Percentiles rank a stretch among this genome's conserved stretches.
Conservation (phyloP, 2,797 vertebrate species). For the Poecilia wingei region DNA sequence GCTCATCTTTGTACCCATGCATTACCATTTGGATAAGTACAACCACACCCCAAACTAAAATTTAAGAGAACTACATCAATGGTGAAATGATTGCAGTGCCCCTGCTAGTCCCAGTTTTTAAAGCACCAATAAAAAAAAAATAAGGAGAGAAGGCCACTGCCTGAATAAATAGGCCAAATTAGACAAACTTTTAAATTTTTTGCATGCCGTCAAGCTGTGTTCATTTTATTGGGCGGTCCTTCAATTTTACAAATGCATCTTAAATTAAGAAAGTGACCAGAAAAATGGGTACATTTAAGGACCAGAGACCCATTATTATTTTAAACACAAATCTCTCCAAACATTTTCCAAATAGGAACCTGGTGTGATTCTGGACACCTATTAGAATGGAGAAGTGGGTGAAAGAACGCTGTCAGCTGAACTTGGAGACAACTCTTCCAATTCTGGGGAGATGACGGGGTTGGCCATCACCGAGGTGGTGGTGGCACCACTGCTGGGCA, state of each 20-base stretch:
- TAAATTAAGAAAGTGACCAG: constrained; percentile 7
- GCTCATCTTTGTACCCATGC: not conserved
- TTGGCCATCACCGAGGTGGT: constrained; percentile 79
- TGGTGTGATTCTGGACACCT: constrained; percentile 12
- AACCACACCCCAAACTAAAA: not conserved
- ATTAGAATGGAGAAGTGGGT: constrained; percentile 95
- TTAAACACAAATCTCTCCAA: constrained; percentile 9
- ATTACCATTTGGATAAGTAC: not conserved
- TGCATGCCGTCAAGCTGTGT: constrained; percentile 37
- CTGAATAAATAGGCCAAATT: not conserved
- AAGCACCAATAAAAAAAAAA: not conserved
- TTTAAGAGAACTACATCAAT: not conserved
- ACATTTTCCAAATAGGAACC: not conserved
- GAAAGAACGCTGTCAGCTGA: constrained; percentile 94
- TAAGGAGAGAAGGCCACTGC: not conserved
- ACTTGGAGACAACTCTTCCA: constrained; percentile 92
- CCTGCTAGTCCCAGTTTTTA: not conserved
- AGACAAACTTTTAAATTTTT: not conserved
- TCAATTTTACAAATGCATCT: constrained; percentile 7
- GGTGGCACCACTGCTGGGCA: constrained; percentile 71
- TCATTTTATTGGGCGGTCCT: constrained; percentile 12
- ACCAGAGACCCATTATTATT: constrained; percentile 13
- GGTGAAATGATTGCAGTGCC: not conserved
- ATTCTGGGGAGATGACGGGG: constrained; percentile 84
- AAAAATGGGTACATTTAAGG: constrained; percentile 6